phyloP scores from a whole-genome alignment of 2,888 invertebrate genomes.

The Anagyrus pseudococci region DNA sequence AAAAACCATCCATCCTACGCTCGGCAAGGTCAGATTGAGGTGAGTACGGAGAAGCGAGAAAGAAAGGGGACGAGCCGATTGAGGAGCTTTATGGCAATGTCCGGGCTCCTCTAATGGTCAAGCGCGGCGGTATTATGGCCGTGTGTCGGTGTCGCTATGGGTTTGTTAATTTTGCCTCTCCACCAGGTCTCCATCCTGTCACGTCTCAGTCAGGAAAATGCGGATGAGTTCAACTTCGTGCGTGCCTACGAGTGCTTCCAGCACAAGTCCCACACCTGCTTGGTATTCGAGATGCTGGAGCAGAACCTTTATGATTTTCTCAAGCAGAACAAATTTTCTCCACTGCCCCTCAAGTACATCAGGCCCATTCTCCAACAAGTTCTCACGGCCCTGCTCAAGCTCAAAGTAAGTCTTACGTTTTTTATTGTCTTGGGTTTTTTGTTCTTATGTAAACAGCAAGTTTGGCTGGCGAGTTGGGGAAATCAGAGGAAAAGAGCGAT shows the following conservation, averaged over 20 bases:
- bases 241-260: conserved; percentile 99
- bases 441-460: too few species aligned
- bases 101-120: too few species aligned
- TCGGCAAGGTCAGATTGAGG: conserved; percentile 99
- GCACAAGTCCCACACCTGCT: conserved; percentile 98
- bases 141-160: too few species aligned
- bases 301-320: conserved; percentile 99
- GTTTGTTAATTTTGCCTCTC: too few species aligned
- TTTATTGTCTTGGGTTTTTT: too few species aligned
- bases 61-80: too few species aligned
- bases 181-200: conserved; percentile 85
- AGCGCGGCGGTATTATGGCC: too few species aligned
- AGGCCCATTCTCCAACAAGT: conserved; percentile 99
- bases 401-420: conserved; percentile 70
- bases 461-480: too few species aligned
- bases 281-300: conserved; percentile 99
- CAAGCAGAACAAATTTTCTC: conserved; percentile 99
- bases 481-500: too few species aligned
- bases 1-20: conserved; percentile 99
- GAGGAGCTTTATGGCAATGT: background rate
- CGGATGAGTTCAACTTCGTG: conserved; percentile 99
- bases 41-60: conserved; percentile 64
- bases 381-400: conserved; percentile 82
- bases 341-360: conserved; percentile 97
- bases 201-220: conserved; percentile 94